phyloP scores from a whole-genome alignment of 2,888 invertebrate genomes.

The Rhopalosiphum nymphaeae region DNA sequence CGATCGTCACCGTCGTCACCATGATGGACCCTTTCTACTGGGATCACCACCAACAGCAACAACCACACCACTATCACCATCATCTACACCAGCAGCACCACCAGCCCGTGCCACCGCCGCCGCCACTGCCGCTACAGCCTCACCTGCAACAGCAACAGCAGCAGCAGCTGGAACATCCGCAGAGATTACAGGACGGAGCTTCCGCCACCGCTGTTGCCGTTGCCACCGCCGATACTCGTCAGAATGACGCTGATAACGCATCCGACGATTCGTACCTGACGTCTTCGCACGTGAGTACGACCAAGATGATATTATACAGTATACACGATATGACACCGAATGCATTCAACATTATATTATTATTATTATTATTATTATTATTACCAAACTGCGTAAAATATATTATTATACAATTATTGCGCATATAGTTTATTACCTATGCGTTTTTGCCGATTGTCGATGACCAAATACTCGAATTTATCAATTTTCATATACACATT shows the following conservation, averaged over 20 bases:
- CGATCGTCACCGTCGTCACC: neutral
- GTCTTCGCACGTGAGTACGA: slow-evolving; percentile 59
- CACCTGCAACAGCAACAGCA: neutral
- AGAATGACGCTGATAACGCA: slow-evolving; percentile 48
- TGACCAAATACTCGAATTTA: neutral
- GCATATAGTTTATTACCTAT: neutral
- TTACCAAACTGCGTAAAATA: neutral
- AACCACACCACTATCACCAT: slow-evolving; percentile 8
- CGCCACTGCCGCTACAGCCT: neutral
- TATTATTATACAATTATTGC: too few relatives aligned
- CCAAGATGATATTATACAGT: neutral
- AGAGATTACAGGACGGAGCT: neutral
- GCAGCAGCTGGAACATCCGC: neutral
- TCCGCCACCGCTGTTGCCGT: too few relatives aligned
- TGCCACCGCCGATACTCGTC: neutral
- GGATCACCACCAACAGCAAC: slow-evolving; percentile 54
- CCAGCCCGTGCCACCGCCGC: neutral
- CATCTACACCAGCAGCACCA: slow-evolving; percentile 33
- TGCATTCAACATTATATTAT: neutral
- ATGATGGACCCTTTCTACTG: slow-evolving; percentile 59
- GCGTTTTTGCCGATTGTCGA: neutral
- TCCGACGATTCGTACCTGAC: slow-evolving; percentile 61
- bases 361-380: too few relatives aligned
- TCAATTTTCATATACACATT: neutral
- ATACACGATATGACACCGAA: too few relatives aligned